Evolutionary conservation across 2,888 invertebrate species (phyloP), one percentile per base, ranked within the genome.

Genomic region (Caradrina clavipalpis): DNA sequence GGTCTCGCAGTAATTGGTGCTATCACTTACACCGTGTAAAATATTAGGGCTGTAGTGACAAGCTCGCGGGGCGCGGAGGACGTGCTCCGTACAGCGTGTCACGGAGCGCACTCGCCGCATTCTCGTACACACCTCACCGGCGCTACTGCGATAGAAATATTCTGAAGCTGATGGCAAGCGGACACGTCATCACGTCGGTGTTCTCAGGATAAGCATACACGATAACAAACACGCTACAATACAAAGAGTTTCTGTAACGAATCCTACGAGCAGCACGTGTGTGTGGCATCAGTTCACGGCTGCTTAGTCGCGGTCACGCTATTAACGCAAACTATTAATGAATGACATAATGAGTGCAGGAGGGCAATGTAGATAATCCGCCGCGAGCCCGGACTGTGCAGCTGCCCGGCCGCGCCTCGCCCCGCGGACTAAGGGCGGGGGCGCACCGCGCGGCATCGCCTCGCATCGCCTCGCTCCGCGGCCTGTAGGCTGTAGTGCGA

Each of bases 1-100:
- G 69, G 68, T 73, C 63, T 72, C 59, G 62, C 65, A 47, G 65
- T 81, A 74, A 83, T 82, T 78, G 82, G 66, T 59, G 60, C 75
- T 51, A 83, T 84, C 70, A 73, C 56, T 81, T 69, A 83, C 61
- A 42, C 58, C 69, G 42, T 55, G 69, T 76, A 83, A 81, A 39
- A 73, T 79, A 83, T 81, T 61, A 73, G 62, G 49, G 74, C 73
- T 58, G 79, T 83, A 69, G 67, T 69, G 83, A 81, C 83, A 73
- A 66, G 74, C 73, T 49, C 54, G 72, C 10, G 39, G 69, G 31
- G 15, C 53, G 42, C 45, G 35, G 49, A 17, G 31, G 58, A 51
- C 68, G 67, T 51, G 17, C 73, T 8, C 3, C 11, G 19, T 6
- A 8, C n/a, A 3, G 19, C 39, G 31, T 1, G 17, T 22, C 42